Evolutionary conservation across 2,113 vertebrate species (phyloP).

Genomic region (Bufo bufo): DNA sequence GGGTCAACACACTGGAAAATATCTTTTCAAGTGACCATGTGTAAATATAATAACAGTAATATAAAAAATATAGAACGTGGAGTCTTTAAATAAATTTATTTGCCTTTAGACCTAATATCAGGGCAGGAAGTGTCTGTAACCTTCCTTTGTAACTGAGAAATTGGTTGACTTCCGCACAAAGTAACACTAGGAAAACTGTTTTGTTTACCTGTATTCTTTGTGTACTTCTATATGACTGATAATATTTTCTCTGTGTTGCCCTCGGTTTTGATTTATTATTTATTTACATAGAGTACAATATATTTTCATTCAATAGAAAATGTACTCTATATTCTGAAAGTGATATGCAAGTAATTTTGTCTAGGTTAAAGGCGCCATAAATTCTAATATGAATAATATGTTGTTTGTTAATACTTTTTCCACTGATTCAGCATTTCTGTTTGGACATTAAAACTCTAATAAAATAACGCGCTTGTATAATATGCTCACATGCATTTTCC

Average conservation of each 20-base stretch:
- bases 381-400: not conserved
- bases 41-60: not conserved
- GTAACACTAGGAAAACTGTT: too few species aligned
- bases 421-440: not conserved
- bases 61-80: not conserved
- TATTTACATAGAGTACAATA: not conserved
- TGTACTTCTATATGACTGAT: too few species aligned
- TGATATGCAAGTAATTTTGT: too few species aligned
- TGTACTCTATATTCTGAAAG: not conserved
- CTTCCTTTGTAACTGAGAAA: too few species aligned
- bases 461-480: not conserved
- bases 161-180: too few species aligned
- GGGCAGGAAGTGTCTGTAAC: too few species aligned
- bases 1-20: too few species aligned
- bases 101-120: too few species aligned
- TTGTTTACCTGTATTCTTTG: too few species aligned
- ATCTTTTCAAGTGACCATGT: too few species aligned
- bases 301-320: not conserved
- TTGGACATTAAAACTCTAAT: not conserved
- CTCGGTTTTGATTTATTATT: too few species aligned
- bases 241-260: too few species aligned
- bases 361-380: not conserved
- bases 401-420: not conserved
- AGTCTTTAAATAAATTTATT: not conserved
- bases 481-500: not conserved